Evolutionary conservation across 2,888 invertebrate genomes (phyloP).

Genomic region (Phaedon cochleariae): DNA sequence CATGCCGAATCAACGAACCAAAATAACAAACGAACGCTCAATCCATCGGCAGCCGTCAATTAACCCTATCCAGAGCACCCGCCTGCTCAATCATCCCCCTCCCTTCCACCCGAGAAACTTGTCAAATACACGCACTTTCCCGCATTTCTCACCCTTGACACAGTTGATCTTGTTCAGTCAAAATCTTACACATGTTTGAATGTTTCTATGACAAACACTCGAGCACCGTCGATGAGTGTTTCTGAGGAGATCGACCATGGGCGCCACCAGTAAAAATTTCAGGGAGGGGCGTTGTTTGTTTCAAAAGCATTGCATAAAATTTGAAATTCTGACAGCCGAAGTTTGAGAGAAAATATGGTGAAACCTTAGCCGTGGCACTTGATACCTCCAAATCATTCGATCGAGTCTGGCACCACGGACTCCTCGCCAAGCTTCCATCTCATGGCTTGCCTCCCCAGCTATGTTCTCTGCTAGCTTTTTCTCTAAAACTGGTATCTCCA

Average conservation of each 20-base stretch:
- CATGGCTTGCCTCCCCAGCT: no score
- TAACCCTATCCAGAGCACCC: background rate
- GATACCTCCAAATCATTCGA: no score
- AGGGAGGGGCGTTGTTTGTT: no score
- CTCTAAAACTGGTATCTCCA: no score
- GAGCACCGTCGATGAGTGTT: slow-evolving; percentile 24
- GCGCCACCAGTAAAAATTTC: no score
- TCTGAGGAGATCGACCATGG: slow-evolving; percentile 15
- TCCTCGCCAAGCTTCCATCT: no score
- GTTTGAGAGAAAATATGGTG: no score
- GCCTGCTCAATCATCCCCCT: background rate
- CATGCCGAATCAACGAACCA: background rate
- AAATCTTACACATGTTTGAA: slow-evolving; percentile 40
- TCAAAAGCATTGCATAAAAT: no score
- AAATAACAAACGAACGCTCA: background rate
- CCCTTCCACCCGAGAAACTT: background rate
- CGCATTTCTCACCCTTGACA: slow-evolving; percentile 35
- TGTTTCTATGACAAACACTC: slow-evolving; percentile 26
- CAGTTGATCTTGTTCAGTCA: slow-evolving; percentile 40
- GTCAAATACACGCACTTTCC: slow-evolving; percentile 29
- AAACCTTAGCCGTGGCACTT: no score
- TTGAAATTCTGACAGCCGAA: no score
- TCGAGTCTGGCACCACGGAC: no score
- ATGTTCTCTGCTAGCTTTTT: no score
- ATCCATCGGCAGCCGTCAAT: background rate